Evolutionary conservation across 2,888 invertebrate species (phyloP).

Genomic region (Clitarchus hookeri): DNA sequence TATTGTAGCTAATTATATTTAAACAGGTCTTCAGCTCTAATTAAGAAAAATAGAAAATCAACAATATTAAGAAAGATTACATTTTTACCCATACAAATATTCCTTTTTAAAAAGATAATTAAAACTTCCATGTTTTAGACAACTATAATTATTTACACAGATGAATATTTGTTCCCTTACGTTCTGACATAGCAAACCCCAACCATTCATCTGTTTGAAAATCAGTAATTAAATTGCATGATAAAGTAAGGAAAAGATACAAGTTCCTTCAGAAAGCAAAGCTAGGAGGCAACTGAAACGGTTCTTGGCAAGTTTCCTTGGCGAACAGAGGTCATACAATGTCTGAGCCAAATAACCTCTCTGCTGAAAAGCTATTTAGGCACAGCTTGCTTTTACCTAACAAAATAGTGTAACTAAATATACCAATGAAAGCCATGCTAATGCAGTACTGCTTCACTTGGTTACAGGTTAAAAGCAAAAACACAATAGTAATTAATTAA

Average conservation of each 20-base stretch:
- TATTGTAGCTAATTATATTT: neutral
- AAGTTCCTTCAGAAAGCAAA: conserved; percentile 43
- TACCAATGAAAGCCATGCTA: neutral
- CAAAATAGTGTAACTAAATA: conserved; percentile 41
- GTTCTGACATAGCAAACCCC: neutral
- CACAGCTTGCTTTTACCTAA: conserved; percentile 35
- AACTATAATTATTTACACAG: neutral
- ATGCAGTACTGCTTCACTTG: neutral
- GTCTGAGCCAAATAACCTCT: conserved; percentile 39
- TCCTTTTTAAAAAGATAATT: neutral
- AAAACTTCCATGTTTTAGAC: neutral
- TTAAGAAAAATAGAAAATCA: too few species aligned
- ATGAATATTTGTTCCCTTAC: neutral
- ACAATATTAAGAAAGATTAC: too few species aligned
- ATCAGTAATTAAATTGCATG: neutral
- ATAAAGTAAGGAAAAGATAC: conserved; percentile 5
- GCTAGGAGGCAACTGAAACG: conserved; percentile 41
- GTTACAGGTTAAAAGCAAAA: neutral
- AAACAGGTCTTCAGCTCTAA: too few species aligned
- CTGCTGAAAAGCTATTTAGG: conserved; percentile 41
- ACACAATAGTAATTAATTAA: neutral
- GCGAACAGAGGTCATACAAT: conserved; percentile 37
- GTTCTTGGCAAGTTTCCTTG: conserved; percentile 36
- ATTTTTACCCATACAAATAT: too few species aligned
- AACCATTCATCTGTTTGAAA: neutral